Evolutionary conservation across 53 echinoderm and acorn worm genomes (phyloP).

Genomic region (Paracentrotus lividus): DNA sequence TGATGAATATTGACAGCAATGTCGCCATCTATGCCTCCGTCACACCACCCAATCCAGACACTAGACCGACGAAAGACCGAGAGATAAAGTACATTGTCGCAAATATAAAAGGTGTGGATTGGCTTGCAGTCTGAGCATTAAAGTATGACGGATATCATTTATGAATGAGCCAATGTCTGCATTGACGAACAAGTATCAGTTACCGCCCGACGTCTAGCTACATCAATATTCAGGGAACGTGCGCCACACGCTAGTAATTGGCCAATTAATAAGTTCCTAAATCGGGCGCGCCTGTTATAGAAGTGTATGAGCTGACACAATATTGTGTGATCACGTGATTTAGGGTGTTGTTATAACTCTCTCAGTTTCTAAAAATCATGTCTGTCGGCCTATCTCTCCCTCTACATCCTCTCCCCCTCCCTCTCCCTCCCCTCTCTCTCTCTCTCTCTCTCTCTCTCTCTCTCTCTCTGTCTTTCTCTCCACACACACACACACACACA

Average conservation of each 20-base stretch:
- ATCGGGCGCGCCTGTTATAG: conserved; percentile 11
- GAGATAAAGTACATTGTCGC: too few relatives aligned
- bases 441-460: not conserved
- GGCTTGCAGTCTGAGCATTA: too few relatives aligned
- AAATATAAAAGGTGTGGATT: too few relatives aligned
- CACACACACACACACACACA: not conserved
- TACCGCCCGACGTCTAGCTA: not conserved
- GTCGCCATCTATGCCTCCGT: too few relatives aligned
- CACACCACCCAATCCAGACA: too few relatives aligned
- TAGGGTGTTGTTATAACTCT: not conserved
- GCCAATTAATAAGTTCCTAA: conserved; percentile 56
- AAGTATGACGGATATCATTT: too few relatives aligned
- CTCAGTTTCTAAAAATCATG: not conserved
- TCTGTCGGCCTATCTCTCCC: not conserved
- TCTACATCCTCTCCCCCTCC: not conserved
- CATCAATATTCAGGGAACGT: not conserved
- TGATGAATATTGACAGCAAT: not conserved
- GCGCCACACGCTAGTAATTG: conserved; percentile 27
- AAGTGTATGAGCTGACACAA: not conserved
- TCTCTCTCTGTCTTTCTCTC: not conserved
- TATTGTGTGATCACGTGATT: not conserved
- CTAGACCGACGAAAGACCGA: too few relatives aligned
- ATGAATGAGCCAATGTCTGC: not conserved
- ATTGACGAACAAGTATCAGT: not conserved
- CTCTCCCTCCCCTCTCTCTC: not conserved